Evolutionary conservation across 2,113 vertebrate genomes (phyloP), one percentile per base, ranked within the genome.

Genomic region (Ardeotis arabs): DNA sequence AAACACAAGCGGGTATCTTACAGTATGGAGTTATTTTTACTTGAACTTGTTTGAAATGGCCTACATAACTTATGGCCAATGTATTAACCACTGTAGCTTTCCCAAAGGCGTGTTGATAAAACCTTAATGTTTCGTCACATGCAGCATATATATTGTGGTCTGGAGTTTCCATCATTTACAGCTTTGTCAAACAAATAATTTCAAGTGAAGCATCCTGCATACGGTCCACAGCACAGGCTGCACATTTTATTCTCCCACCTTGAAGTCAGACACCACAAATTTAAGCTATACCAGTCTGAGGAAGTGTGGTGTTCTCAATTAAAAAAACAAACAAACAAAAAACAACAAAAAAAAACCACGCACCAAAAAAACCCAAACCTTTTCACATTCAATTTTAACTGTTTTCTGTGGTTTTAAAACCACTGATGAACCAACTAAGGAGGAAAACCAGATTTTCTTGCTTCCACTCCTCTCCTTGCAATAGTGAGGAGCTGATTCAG

Each of bases 1-100:
- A 24, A 92, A 92, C 52, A 50, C 72, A 90, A 89, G 90, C 25
- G 53, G 56, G 47, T 81, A 89, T 87, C 66, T 95, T 62, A 64
- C 76, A 92, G 62, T 17, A 68, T 21, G 52, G 91, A 84, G 77
- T 64, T 92, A 91, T 95, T 96, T 97, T 94, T 87, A 96, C 63
- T 90, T 92, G 84, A 87, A 95, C 81, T 87, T 83, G 67, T 91
- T 84, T 79, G 74, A 76, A 89, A 89, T 70, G 62, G 63, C 77
- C 81, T 95, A 88, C 53, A 62, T 96, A 95, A 84, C 78, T 76
- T 52, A 76, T 50, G 62, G 87, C 39, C 60, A 89, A 39, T 28
- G 11, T 19, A 93, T 58, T 35, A 67, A 27, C 44, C 35, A 50
- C 2, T 44, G 49, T 2, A 85, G 50, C 41, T 55, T 80, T 86